Evolutionary conservation across 1,140 invertebrate species (phyloP).

Genomic region (Lepidurus arcticus): DNA sequence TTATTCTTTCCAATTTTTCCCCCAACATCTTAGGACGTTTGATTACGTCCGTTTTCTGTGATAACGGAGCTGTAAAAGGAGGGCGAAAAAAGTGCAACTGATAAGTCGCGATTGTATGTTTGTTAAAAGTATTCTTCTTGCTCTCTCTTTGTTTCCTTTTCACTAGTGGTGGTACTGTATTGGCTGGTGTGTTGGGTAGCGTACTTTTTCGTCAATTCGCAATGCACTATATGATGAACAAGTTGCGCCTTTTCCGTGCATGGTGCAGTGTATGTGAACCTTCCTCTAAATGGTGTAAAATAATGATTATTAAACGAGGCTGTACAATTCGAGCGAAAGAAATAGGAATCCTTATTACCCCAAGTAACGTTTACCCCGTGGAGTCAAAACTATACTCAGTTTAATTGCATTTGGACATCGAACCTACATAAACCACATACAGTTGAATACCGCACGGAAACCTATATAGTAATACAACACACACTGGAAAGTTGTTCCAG

Average conservation of each 20-base stretch:
- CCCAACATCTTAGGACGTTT: neutral
- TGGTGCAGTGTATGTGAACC: neutral
- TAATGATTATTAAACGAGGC: too few relatives aligned
- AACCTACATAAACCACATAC: too few relatives aligned
- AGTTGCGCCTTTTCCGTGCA: neutral
- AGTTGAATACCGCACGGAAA: too few relatives aligned
- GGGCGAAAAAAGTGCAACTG: neutral
- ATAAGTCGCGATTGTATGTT: neutral
- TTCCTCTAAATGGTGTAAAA: neutral
- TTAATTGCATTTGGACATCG: too few relatives aligned
- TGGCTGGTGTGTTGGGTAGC: neutral
- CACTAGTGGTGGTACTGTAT: neutral
- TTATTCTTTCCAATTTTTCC: neutral
- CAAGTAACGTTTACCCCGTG: too few relatives aligned
- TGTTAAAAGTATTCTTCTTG: constrained; percentile 11
- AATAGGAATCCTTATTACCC: too few relatives aligned
- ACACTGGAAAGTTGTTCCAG: too few relatives aligned
- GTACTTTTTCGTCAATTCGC: neutral
- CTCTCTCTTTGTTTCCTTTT: neutral
- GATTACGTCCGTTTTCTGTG: neutral
- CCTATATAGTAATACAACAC: too few relatives aligned
- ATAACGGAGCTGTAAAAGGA: neutral
- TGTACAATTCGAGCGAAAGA: too few relatives aligned
- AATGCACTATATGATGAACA: neutral
- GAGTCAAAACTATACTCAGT: too few relatives aligned